Conservation (phyloP, 1,140 invertebrate genomes). For the Zaprionus capensis region DNA sequence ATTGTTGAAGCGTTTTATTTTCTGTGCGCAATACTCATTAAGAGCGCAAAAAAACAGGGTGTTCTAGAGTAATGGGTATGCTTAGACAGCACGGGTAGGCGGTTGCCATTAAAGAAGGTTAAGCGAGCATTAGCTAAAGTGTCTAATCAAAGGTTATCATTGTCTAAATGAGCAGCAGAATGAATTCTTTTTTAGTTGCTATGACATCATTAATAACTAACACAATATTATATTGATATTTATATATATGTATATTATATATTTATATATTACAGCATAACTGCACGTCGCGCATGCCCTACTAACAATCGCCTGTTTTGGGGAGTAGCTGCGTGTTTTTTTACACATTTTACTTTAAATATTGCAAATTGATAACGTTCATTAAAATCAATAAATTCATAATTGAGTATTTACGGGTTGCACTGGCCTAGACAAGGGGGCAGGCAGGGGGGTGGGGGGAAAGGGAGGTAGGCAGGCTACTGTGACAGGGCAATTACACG, state of each 20-base stretch:
- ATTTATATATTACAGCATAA: neutral
- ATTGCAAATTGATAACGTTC: conserved; percentile 73
- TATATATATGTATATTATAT: neutral
- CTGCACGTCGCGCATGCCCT: neutral
- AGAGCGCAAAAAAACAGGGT: neutral
- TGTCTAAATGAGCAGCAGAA: no score
- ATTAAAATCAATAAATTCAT: conserved; percentile 79
- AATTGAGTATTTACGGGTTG: conserved; percentile 67
- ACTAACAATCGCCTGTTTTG: neutral
- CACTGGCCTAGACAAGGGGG: neutral
- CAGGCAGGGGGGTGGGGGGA: neutral
- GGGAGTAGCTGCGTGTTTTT: conserved; percentile 10
- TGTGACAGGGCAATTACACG: conserved; percentile 65
- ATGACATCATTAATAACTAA: neutral
- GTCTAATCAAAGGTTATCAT: neutral
- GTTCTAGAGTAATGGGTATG: neutral
- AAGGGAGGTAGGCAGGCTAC: neutral
- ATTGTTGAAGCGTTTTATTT: conserved; percentile 41
- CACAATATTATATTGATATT: neutral
- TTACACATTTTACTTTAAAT: conserved; percentile 25
- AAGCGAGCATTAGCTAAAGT: neutral
- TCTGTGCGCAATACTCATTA: conserved; percentile 8
- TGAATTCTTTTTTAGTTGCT: no score
- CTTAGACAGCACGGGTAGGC: neutral
- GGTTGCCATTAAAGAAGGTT: neutral